Conservation (phyloP, 2,113 vertebrate genomes). For the Phylloscopus trochiloides region DNA sequence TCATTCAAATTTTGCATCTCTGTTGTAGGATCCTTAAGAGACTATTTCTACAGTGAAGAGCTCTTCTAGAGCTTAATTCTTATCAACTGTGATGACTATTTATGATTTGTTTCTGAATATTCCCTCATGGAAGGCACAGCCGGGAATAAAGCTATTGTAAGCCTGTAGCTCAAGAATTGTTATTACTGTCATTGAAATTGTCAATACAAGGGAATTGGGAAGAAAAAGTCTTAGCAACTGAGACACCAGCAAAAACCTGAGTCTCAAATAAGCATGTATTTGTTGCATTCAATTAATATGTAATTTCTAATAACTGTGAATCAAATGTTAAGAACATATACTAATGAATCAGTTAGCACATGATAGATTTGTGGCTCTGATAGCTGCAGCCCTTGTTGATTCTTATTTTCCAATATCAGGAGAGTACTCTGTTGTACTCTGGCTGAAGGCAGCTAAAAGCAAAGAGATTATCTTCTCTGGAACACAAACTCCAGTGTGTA, state of each 20-base stretch:
- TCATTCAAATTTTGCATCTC: background rate
- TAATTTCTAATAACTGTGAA: background rate
- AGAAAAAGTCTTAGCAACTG: background rate
- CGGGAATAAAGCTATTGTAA: background rate
- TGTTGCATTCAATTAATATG: background rate
- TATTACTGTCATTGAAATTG: background rate
- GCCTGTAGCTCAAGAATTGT: background rate
- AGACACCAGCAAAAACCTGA: background rate
- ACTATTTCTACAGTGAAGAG: background rate
- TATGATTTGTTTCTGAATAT: background rate
- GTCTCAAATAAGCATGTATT: background rate
- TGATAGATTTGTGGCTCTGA: background rate
- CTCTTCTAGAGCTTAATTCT: background rate
- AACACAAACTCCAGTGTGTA: fast-evolving
- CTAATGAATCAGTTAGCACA: background rate
- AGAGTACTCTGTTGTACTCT: background rate
- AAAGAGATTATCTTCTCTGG: background rate
- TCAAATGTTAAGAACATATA: background rate
- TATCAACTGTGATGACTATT: background rate
- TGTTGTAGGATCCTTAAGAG: background rate
- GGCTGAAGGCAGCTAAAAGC: background rate
- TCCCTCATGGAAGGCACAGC: background rate
- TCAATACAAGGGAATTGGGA: background rate
- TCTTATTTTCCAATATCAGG: background rate
- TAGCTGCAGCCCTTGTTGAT: background rate